Conservation (phyloP, 2,888 invertebrate genomes). For the Acanthosoma haemorrhoidale region DNA sequence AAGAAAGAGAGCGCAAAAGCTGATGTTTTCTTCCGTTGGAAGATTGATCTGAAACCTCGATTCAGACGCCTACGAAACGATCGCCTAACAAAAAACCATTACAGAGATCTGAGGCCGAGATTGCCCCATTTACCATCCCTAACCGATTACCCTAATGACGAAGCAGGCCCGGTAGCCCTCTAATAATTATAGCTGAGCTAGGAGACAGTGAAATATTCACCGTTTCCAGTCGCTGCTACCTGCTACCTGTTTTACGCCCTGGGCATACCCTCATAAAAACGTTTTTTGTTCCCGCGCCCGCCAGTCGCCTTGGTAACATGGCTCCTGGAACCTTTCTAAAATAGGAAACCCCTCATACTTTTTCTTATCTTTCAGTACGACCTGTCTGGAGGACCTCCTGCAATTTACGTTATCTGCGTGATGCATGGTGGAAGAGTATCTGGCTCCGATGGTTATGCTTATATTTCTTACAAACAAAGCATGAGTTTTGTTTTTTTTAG, state of each 20-base stretch:
- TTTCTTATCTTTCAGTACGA: too few relatives aligned
- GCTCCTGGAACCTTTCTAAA: neutral
- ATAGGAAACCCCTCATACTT: neutral
- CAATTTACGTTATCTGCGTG: too few relatives aligned
- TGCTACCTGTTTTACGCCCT: neutral
- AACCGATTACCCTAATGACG: slow-evolving; percentile 1
- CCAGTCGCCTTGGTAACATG: neutral
- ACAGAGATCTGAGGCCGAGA: neutral
- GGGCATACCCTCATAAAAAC: neutral
- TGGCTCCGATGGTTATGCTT: too few relatives aligned
- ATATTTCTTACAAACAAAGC: too few relatives aligned
- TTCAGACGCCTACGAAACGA: too few relatives aligned
- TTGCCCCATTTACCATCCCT: neutral
- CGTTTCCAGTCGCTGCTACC: neutral
- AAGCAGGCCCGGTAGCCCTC: neutral
- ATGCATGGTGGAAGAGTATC: too few relatives aligned
- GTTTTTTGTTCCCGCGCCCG: slow-evolving; percentile 6
- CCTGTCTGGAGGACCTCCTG: too few relatives aligned
- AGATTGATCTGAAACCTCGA: too few relatives aligned
- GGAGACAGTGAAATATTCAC: neutral
- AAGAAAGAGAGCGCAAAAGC: too few relatives aligned
- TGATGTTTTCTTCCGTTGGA: too few relatives aligned
- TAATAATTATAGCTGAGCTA: neutral
- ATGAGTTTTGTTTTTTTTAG: too few relatives aligned
- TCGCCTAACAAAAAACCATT: neutral